Evolutionary conservation across 2,797 vertebrate species (phyloP).

Genomic region (Xiphophorus birchmanni): DNA sequence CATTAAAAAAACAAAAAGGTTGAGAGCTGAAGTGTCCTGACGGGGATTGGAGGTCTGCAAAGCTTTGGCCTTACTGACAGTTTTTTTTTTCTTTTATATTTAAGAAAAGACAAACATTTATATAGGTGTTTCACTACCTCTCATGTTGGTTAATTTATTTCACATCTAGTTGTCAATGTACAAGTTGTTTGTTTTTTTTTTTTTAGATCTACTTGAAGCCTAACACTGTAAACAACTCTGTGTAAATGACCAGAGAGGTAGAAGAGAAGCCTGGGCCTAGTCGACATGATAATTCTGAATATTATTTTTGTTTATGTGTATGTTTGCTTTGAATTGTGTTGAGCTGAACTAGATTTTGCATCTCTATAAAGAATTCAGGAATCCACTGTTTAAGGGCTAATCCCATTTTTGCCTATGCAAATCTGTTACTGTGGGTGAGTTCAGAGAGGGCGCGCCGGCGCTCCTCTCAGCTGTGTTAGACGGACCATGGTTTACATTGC

Average conservation of each 20-base stretch:
- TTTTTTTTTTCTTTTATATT: constrained; percentile 49
- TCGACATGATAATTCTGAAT: constrained; percentile 53
- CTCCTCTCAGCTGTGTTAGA: constrained; percentile 84
- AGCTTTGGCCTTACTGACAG: constrained; percentile 73
- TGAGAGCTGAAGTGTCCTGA: constrained; percentile 49
- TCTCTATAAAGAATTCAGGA: constrained; percentile 94
- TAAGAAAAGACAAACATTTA: constrained; percentile 70
- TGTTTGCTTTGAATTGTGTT: constrained; percentile 80
- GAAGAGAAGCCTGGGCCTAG: constrained; percentile 77
- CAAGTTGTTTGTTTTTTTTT: constrained; percentile 69
- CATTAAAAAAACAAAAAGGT: not conserved
- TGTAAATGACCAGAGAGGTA: constrained; percentile 76
- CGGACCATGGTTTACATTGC: constrained; percentile 95
- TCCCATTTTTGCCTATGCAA: constrained; percentile 99
- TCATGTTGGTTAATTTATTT: constrained; percentile 93
- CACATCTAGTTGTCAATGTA: constrained; percentile 83
- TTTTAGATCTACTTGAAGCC: constrained; percentile 87
- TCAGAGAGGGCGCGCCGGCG: constrained; percentile 85
- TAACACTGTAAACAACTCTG: constrained; percentile 86
- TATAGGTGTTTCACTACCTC: constrained; percentile 95
- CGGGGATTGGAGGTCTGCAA: constrained; percentile 57
- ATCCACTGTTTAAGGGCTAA: constrained; percentile 96
- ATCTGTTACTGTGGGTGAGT: constrained; percentile 93
- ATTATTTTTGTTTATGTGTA: constrained; percentile 63
- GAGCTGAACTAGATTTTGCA: constrained; percentile 82